Conservation (phyloP, 2,797 vertebrate species). For the Ceyx erithaca region DNA sequence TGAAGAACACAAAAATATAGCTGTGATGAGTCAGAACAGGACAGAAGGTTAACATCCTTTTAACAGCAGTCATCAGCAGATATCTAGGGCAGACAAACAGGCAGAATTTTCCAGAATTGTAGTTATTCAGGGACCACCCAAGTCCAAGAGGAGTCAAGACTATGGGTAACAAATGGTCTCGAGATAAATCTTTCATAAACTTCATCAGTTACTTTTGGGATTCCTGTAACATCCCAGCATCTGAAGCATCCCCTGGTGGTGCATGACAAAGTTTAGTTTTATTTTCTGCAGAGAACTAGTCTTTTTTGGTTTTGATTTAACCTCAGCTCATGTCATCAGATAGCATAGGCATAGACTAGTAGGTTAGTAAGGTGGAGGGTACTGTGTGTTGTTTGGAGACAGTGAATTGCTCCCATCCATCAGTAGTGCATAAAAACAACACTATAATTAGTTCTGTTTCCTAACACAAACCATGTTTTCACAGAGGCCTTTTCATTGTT, state of each 20-base stretch:
- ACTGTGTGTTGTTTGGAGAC: background rate
- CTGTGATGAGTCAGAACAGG: background rate
- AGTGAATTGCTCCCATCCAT: background rate
- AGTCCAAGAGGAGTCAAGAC: background rate
- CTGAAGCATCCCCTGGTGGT: background rate
- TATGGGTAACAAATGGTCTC: background rate
- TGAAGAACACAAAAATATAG: background rate
- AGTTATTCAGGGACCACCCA: background rate
- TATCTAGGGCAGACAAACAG: background rate
- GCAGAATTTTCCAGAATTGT: background rate
- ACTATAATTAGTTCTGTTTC: background rate
- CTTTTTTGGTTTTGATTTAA: background rate
- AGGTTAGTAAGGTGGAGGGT: background rate
- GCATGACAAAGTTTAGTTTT: background rate
- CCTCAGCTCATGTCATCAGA: background rate
- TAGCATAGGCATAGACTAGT: background rate
- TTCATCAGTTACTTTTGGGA: background rate
- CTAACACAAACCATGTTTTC: constrained; percentile 13
- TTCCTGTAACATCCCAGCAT: background rate
- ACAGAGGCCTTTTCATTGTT: constrained; percentile 98
- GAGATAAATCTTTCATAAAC: background rate
- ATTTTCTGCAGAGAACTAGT: background rate
- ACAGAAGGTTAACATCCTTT: background rate
- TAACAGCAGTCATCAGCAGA: background rate
- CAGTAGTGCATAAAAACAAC: background rate